Conservation (phyloP, 2,113 vertebrate genomes). For the Passer domesticus region DNA sequence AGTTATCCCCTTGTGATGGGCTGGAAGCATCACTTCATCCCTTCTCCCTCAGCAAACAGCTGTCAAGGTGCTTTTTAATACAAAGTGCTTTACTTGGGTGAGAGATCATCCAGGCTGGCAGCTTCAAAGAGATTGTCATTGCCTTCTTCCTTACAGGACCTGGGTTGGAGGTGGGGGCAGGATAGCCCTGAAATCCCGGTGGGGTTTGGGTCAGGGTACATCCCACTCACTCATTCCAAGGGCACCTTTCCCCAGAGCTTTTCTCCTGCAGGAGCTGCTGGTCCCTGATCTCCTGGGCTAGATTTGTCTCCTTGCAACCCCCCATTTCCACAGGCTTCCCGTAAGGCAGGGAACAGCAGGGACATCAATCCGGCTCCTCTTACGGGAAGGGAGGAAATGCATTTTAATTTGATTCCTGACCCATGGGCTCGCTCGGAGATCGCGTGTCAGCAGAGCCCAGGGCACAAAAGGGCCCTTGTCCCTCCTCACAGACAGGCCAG, state of each 20-base stretch:
- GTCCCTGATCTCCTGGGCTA: neutral
- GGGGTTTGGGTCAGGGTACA: neutral
- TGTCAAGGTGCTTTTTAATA: neutral
- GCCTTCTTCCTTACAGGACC: neutral
- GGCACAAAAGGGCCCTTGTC: slow-evolving; percentile 47
- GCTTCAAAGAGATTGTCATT: neutral
- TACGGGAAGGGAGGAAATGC: neutral
- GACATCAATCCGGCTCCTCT: neutral
- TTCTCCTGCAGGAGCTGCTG: neutral
- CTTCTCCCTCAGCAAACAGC: neutral
- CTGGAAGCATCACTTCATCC: neutral
- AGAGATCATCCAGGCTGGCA: neutral
- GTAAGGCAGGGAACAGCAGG: neutral
- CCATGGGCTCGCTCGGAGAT: neutral
- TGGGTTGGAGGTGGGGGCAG: neutral
- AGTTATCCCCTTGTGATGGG: neutral
- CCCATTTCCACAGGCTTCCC: rapidly evolving
- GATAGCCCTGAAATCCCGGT: neutral
- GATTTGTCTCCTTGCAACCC: neutral
- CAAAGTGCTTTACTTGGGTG: neutral
- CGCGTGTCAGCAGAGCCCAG: neutral
- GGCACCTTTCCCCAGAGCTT: neutral
- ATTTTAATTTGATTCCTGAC: neutral
- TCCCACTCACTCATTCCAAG: neutral
- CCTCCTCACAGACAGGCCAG: neutral